Conservation (phyloP, 2,797 vertebrate species). For the Denticeps clupeoides region DNA sequence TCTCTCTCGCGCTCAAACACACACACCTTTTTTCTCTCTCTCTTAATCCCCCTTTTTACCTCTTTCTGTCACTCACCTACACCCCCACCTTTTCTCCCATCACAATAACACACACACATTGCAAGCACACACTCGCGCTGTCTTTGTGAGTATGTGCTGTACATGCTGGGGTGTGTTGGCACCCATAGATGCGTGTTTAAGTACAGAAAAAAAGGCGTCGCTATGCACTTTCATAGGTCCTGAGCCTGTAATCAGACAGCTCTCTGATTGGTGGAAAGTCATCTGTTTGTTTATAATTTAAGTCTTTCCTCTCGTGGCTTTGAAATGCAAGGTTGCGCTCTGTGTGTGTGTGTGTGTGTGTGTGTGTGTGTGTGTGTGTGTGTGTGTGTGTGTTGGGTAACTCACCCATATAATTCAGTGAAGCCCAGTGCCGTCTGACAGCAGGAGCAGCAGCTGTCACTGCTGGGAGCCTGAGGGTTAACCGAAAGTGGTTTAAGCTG, state of each 20-base stretch:
- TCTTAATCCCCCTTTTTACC: not conserved
- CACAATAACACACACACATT: not conserved
- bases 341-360: conserved; percentile 3
- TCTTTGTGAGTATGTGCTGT: too few relatives aligned
- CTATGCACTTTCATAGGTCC: too few relatives aligned
- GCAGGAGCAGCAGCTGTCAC: not conserved
- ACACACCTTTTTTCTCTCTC: not conserved
- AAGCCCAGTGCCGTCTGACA: not conserved
- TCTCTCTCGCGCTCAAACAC: not conserved
- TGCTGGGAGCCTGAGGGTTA: not conserved
- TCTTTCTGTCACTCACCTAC: not conserved
- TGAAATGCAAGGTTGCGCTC: not conserved
- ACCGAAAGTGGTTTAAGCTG: too few relatives aligned
- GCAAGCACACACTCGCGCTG: not conserved
- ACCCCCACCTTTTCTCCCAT: not conserved
- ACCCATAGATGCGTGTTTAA: too few relatives aligned
- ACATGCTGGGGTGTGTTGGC: too few relatives aligned
- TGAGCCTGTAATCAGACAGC: not conserved
- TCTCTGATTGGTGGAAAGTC: not conserved
- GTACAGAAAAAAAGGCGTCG: too few relatives aligned
- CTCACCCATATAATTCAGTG: not conserved
- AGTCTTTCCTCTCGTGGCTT: not conserved
- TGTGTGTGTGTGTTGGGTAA: not conserved
- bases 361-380: conserved; percentile 5
- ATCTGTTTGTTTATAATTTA: conserved; percentile 3